Evolutionary conservation across 2,797 vertebrate genomes (phyloP).

Genomic region (Erethizon dorsatum): DNA sequence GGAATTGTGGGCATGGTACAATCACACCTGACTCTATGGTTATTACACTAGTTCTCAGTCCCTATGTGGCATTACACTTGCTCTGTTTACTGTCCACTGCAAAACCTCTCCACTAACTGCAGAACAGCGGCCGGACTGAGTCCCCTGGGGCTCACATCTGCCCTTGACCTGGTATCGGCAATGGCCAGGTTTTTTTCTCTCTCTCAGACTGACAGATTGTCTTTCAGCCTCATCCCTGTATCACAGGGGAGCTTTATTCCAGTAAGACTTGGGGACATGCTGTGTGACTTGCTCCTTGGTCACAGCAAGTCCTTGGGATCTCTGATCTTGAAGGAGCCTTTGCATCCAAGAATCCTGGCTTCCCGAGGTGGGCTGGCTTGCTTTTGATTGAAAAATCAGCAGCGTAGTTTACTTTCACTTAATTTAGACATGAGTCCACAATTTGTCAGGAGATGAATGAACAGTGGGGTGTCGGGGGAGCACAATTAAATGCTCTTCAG

Average conservation of each 20-base stretch:
- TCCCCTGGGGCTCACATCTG: neutral
- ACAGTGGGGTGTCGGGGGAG: neutral
- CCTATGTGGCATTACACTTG: fast-evolving
- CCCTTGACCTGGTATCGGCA: constrained; percentile 24
- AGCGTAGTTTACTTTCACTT: constrained; percentile 5
- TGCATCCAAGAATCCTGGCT: neutral
- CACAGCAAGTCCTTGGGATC: neutral
- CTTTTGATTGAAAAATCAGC: neutral
- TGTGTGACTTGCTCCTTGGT: neutral
- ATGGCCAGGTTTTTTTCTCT: neutral
- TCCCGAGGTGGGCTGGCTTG: neutral
- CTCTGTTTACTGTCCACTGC: neutral
- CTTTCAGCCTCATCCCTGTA: neutral
- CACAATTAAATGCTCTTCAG: constrained; percentile 26
- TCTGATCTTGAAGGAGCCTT: neutral
- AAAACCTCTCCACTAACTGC: too few relatives aligned
- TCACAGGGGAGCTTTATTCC: neutral
- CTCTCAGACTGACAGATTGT: neutral
- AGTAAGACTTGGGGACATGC: neutral
- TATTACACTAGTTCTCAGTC: too few relatives aligned
- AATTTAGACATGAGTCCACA: neutral
- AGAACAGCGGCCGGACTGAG: neutral
- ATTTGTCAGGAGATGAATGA: neutral
- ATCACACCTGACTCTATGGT: fast-evolving
- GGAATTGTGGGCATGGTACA: neutral